phyloP scores from a whole-genome alignment of 2,888 invertebrate species.

The Meloe dianella region DNA sequence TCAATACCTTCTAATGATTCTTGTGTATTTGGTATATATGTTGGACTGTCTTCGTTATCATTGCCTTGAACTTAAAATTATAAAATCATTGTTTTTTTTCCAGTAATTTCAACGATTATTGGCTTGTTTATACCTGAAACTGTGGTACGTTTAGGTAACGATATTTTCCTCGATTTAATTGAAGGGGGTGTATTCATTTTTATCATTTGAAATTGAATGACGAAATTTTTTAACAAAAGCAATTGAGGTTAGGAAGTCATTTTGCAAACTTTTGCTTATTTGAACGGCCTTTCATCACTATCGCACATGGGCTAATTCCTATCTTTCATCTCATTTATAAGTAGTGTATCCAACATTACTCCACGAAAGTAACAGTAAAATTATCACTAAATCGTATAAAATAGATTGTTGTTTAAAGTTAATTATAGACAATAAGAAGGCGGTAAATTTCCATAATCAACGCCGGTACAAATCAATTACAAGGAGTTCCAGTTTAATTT shows the following conservation, averaged over 20 bases:
- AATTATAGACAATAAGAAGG: too few species aligned
- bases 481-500: too few species aligned
- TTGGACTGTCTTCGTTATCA: slow-evolving; percentile 35
- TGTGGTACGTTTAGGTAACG: background rate
- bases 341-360: background rate
- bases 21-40: slow-evolving; percentile 54
- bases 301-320: background rate
- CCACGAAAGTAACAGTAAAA: background rate
- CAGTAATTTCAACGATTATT: background rate
- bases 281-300: background rate
- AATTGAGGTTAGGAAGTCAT: background rate
- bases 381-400: background rate
- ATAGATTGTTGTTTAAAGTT: background rate
- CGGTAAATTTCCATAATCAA: too few species aligned
- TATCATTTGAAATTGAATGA: background rate
- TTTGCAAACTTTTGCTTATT: background rate
- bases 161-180: background rate
- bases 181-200: background rate
- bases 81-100: too few species aligned
- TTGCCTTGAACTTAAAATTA: background rate
- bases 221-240: background rate
- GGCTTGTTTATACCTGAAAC: background rate
- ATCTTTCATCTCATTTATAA: background rate
- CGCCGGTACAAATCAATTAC: too few species aligned
- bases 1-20: slow-evolving; percentile 56